Base-by-base conservation (phyloP, 2,113 vertebrate species). In the Myotis brandtii region DNA sequence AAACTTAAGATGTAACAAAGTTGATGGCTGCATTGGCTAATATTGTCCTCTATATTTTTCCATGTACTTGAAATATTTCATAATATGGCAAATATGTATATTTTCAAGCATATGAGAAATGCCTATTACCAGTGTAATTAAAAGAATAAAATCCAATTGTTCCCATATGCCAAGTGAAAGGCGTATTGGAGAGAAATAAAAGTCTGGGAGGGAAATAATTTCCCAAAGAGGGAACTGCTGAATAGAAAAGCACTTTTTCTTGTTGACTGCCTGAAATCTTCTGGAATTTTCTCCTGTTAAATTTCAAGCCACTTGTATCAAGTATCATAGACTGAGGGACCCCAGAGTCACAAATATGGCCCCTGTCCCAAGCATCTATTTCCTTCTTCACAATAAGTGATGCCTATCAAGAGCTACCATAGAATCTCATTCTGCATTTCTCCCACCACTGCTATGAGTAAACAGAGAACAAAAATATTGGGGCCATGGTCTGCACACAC, bases 91-190 rank as follows among this genome's bases (percentile, higher is more conserved):
- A 52, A 46, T 50, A 40, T 48, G 77, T 88, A 23, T 34, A 84
- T 87, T 85, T 69, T 56, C 11, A 46, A 92, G 32, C 46, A 81
- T n/a, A 59, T 76, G 37, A 76, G 21, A 83, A 73, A 70, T 75
- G 59, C 32, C 13, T 23, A 27, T 75, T 84, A 73, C 27, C 70
- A 62, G 30, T 79, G 32, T 82, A 67, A 37, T 86, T 32, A 70
- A 92, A 80, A 18, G 16, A 80, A 67, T 70, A 91, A 73, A 86
- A 62, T 21, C 40, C 21, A 76, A 12, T 76, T 76, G n/a, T 81
- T 88, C 43, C 81, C 21, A 59, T 37, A 86, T 48, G 21, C n/a
- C 77, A 70, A 76, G 37, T 9, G 18, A 88, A 94, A 94, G n/a
- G n/a, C 6, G 37, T 50, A 27, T 23, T 64, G 16, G 34, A 79